phyloP scores from a whole-genome alignment of 2,113 vertebrate species.

The Anolis sagrei region DNA sequence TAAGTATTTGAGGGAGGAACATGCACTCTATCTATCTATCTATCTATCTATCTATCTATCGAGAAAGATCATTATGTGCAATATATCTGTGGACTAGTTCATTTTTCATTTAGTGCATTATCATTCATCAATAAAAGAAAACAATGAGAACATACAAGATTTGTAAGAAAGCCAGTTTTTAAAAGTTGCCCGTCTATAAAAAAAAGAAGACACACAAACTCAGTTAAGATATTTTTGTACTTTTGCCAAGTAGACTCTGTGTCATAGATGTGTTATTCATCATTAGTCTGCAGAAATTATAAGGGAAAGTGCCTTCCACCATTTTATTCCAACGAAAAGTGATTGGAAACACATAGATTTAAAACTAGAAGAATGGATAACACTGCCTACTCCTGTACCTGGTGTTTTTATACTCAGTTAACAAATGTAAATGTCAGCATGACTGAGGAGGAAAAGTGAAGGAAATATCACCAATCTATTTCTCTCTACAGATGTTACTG shows the following conservation, averaged over 20 bases:
- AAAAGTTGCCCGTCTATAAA: constrained; percentile 47
- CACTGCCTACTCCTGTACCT: neutral
- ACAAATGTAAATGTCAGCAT: neutral
- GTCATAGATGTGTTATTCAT: constrained; percentile 45
- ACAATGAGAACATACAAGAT: neutral
- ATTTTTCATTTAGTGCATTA: neutral
- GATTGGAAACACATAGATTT: neutral
- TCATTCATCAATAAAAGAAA: neutral
- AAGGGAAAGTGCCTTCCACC: neutral
- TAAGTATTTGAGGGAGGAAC: no score
- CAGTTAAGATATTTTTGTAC: constrained; percentile 49
- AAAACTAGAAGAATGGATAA: neutral
- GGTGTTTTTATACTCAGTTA: neutral
- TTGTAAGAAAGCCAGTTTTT: constrained; percentile 42
- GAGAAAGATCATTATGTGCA: neutral
- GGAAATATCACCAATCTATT: neutral
- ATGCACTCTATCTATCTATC: no score
- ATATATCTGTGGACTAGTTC: neutral
- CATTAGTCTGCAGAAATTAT: constrained; percentile 13
- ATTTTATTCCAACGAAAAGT: neutral
- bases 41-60: no score
- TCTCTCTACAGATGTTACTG: neutral
- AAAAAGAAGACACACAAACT: constrained; percentile 54
- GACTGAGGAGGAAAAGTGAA: neutral
- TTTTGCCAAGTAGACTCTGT: constrained; percentile 49